These are phyloP conservation scores for Cynaeus angustus DNA, from an alignment of 2,888 invertebrate species.

Conservation along the genomic window DNA sequence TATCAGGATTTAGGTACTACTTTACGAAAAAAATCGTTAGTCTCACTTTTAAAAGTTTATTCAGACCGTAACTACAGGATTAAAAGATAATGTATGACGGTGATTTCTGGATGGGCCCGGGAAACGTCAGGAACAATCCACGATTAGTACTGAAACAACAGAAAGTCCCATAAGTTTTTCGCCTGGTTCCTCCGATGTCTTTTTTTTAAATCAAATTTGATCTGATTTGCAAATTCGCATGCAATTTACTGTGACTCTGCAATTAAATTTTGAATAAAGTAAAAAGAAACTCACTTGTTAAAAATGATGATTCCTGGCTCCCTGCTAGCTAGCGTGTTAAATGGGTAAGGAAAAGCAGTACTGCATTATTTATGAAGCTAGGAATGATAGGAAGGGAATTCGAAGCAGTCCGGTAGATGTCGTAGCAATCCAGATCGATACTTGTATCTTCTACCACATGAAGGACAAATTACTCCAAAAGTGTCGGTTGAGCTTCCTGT, in stretches of 20 bases:
- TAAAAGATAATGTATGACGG: slow-evolving; percentile 20
- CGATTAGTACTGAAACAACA: slow-evolving; percentile 32
- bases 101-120: slow-evolving; percentile 21
- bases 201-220: background rate
- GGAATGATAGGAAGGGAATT: slow-evolving; percentile 27
- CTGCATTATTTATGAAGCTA: slow-evolving; percentile 26
- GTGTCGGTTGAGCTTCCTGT: slow-evolving; percentile 25
- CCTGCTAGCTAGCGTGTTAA: slow-evolving; percentile 2
- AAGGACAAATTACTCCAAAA: slow-evolving; percentile 66
- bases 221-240: background rate
- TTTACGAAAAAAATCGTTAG: slow-evolving; percentile 19
- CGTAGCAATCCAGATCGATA: slow-evolving; percentile 69
- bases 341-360: slow-evolving; percentile 26
- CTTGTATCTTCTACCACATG: slow-evolving; percentile 69
- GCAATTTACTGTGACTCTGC: background rate
- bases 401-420: slow-evolving; percentile 68
- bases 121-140: slow-evolving; percentile 14
- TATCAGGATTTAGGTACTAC: slow-evolving; percentile 25
- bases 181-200: background rate
- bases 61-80: slow-evolving; percentile 22
- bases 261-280: background rate
- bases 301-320: background rate
- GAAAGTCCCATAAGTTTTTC: slow-evolving; percentile 3
- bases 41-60: slow-evolving; percentile 23
- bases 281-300: slow-evolving; percentile 9